Conservation (phyloP, 2,113 vertebrate genomes). For the Boleophthalmus pectinirostris region DNA sequence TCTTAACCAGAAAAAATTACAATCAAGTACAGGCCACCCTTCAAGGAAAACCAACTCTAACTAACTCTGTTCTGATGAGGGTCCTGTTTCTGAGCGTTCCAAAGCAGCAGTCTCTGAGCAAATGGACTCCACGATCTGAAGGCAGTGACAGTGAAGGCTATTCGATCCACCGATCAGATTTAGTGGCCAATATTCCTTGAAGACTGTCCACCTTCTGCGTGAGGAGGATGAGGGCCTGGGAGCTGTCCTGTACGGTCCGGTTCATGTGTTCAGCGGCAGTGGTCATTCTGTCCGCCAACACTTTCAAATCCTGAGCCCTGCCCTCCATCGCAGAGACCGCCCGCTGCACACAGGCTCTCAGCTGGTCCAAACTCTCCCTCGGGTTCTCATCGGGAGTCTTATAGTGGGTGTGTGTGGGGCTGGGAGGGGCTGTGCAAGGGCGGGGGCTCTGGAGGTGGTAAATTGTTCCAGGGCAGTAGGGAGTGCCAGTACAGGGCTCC, state of each 20-base stretch:
- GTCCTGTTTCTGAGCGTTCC: constrained; percentile 46
- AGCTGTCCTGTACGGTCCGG: constrained; percentile 69
- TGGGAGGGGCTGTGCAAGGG: constrained; percentile 63
- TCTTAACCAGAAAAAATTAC: no score
- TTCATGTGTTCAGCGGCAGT: constrained; percentile 62
- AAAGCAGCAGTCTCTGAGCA: constrained; percentile 23
- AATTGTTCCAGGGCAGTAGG: constrained; percentile 25
- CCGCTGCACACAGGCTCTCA: constrained; percentile 55
- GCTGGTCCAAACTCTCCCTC: constrained; percentile 64
- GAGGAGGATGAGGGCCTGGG: constrained; percentile 64
- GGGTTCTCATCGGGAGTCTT: neutral
- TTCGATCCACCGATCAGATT: neutral
- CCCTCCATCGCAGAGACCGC: constrained; percentile 67
- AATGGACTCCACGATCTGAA: neutral
- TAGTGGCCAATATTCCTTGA: constrained; percentile 45
- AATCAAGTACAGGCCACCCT: no score
- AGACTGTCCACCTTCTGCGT: constrained; percentile 64
- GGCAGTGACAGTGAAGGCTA: constrained; percentile 3
- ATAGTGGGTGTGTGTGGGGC: constrained; percentile 47
- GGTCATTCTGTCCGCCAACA: constrained; percentile 66
- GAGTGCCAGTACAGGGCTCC: constrained; percentile 22
- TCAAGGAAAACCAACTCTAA: neutral
- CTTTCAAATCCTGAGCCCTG: constrained; percentile 66
- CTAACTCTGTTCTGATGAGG: constrained; percentile 7
- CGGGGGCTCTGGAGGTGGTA: constrained; percentile 31